These are phyloP conservation scores for Dolichotis patagonum DNA, from an alignment of 2,113 vertebrate species.

Conservation along the genomic window DNA sequence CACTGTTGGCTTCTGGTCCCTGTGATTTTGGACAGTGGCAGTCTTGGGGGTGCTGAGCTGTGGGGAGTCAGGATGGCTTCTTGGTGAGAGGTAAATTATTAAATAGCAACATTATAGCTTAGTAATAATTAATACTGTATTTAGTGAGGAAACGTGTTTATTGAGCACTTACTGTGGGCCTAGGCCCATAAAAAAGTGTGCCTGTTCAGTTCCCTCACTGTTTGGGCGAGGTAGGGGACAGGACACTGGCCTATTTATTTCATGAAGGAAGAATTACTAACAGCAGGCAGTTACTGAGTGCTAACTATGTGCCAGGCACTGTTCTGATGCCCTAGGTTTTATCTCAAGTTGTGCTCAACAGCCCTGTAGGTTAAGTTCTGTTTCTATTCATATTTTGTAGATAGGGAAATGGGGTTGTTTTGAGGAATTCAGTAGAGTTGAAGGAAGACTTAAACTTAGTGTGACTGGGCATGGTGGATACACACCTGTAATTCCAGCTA, in stretches of 20 bases:
- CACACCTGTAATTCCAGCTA: background rate
- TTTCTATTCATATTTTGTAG: background rate
- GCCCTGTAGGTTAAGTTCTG: background rate
- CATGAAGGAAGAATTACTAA: background rate
- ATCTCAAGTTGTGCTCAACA: background rate
- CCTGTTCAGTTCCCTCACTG: background rate
- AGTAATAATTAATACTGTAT: background rate
- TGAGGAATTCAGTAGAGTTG: background rate
- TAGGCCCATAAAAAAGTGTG: background rate
- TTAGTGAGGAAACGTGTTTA: conserved; percentile 1
- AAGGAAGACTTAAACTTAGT: background rate
- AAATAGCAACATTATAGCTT: background rate
- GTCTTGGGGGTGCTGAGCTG: background rate
- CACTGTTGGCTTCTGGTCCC: background rate
- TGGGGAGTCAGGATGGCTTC: background rate
- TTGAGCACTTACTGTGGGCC: conserved; percentile 16
- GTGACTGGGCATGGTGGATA: background rate
- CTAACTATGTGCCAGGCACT: background rate
- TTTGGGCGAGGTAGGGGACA: background rate
- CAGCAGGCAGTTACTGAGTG: background rate
- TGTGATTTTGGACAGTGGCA: fast-evolving
- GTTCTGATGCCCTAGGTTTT: background rate
- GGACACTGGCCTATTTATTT: background rate
- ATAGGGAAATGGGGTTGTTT: background rate
- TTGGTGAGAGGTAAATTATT: background rate